Base-by-base conservation (phyloP, 2,888 invertebrate species). In the Sinotaia quadrata region DNA sequence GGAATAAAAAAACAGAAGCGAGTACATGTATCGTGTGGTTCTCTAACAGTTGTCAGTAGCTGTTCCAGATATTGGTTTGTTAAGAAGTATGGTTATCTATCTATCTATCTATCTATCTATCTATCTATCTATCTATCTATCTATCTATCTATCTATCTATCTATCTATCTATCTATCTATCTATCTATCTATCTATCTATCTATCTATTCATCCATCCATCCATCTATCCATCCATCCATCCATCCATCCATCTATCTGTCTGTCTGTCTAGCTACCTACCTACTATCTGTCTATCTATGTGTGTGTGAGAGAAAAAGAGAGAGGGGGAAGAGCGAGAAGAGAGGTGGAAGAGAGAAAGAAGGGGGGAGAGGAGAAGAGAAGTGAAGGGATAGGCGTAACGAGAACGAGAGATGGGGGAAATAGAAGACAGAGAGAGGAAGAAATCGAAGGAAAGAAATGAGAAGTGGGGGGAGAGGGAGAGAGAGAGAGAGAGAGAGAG, bases 311-410 rank as follows among this genome's bases (percentile, higher is more conserved):
- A 15, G 29, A 27, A 18, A 47, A 4, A 44, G 29, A 47, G 61
- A 61, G 4, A 47, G 61, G 49, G 2, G 31, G 61, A 29, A n/a
- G 4, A 52, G 12, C 4, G 2, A 36, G 27, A 4, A 34, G 62
- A 34, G 34, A 34, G 62, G 24, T n/a, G 49, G 33, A n/a, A 49
- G 29, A 61, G 31, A 47, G 61, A 61, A 10, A 47, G 61, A 61
- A 4, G 49, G 61, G 49, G 31, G n/a, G 63, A 52, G n/a, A 34
- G 36, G 54, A 15, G 54, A 54, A 63, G 21, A 63, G 62, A 52
- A 2, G 52, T 37, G 41, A n/a, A 65, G 65, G 41, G 10, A 24
- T 18, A 27, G 4, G 29, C 18, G 29, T 15, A 37, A 12, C 18
- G 18, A 51, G 36, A 63, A 12, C 36, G 54, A 52, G 21, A 8